A percentile compares a stretch with the other conserved stretches of the same genome.
phyloP scores from a whole-genome alignment of 1,140 invertebrate species.

The Drosophila quadrilineata region DNA sequence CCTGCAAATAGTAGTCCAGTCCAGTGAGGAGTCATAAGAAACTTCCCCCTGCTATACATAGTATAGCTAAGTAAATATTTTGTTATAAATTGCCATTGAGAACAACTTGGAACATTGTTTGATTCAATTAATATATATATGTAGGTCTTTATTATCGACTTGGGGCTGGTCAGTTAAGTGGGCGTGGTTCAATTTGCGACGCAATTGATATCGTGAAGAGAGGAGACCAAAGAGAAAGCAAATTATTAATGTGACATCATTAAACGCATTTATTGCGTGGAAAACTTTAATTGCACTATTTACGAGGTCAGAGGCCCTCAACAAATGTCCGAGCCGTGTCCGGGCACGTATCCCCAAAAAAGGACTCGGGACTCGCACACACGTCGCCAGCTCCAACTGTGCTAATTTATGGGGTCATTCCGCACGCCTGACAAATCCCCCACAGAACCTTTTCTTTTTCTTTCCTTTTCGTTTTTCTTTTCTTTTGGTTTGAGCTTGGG shows the following conservation, averaged over 20 bases:
- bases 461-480: neutral
- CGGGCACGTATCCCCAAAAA: constrained; percentile 1
- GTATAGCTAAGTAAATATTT: too few relatives aligned
- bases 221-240: constrained; percentile 13
- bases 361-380: neutral
- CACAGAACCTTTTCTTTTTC: constrained; percentile 4
- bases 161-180: constrained; percentile 14
- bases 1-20: too few relatives aligned
- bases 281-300: constrained; percentile 54
- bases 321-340: neutral
- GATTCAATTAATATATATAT: too few relatives aligned
- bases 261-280: constrained; percentile 34
- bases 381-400: neutral
- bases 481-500: too few relatives aligned
- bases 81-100: too few relatives aligned
- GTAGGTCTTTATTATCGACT: constrained; percentile 1
- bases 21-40: too few relatives aligned
- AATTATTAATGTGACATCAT: constrained; percentile 25
- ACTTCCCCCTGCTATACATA: too few relatives aligned
- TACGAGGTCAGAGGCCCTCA: constrained; percentile 15
- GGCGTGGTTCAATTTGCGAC: neutral
- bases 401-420: constrained; percentile 42
- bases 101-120: too few relatives aligned
- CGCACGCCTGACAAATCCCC: constrained; percentile 22
- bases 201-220: too few relatives aligned